These are phyloP conservation scores for Leistus spinibarbis DNA, from an alignment of 2,888 invertebrate species.

Conservation along the genomic window DNA sequence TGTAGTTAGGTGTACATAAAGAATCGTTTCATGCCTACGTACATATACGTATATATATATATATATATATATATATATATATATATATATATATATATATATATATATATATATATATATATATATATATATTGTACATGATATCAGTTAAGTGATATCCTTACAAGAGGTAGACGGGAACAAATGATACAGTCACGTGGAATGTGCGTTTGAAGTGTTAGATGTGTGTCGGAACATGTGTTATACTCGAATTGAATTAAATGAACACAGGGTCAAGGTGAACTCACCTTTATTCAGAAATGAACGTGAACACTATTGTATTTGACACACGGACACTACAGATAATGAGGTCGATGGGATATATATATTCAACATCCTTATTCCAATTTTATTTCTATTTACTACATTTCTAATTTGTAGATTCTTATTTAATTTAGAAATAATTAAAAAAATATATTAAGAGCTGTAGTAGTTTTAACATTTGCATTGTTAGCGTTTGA, in stretches of 20 bases:
- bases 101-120: neutral
- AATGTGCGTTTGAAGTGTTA: neutral
- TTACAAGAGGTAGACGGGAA: neutral
- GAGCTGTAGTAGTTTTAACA: no score
- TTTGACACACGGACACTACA: neutral
- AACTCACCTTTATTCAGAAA: neutral
- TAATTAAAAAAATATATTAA: no score
- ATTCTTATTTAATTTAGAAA: no score
- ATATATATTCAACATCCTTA: neutral
- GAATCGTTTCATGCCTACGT: no score
- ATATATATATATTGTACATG: neutral
- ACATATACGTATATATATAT: no score
- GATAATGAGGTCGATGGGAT: neutral
- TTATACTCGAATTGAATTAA: slow-evolving; percentile 2
- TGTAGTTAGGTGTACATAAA: no score
- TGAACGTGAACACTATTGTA: neutral
- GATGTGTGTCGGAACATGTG: neutral
- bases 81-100: neutral
- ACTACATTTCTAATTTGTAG: no score
- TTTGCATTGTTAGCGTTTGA: no score
- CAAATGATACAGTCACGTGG: neutral
- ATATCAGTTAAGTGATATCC: no score
- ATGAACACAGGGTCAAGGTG: slow-evolving; percentile 1
- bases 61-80: no score
- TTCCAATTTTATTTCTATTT: neutral